phyloP scores from a whole-genome alignment of 2,797 vertebrate species.

The Leptodactylus fallax region DNA sequence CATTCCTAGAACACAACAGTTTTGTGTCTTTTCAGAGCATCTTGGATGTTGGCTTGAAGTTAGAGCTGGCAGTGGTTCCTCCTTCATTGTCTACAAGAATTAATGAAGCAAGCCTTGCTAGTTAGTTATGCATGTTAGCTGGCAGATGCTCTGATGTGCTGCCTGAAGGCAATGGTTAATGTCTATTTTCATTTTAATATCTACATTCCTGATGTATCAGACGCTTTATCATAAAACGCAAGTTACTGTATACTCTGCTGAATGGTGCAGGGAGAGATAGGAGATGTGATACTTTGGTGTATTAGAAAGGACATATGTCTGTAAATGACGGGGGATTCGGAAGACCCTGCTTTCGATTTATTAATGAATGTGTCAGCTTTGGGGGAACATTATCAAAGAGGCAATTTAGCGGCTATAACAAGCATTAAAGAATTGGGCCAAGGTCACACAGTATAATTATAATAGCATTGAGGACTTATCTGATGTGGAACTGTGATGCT shows the following conservation, averaged over 20 bases:
- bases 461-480: slow-evolving; percentile 19
- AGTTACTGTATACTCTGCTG: background rate
- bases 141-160: slow-evolving; percentile 45
- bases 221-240: background rate
- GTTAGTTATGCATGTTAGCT: slow-evolving; percentile 56
- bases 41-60: background rate
- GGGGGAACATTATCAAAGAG: slow-evolving; percentile 16
- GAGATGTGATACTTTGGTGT: background rate
- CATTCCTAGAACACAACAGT: background rate
- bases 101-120: slow-evolving; percentile 41
- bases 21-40: background rate
- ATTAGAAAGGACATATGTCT: background rate
- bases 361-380: slow-evolving; percentile 49
- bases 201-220: background rate
- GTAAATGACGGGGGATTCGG: background rate
- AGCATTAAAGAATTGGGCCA: slow-evolving; percentile 31
- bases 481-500: slow-evolving; percentile 24
- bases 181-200: slow-evolving; percentile 30
- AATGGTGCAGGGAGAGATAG: background rate
- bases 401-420: slow-evolving; percentile 38
- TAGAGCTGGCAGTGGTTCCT: background rate
- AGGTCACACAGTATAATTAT: slow-evolving; percentile 31
- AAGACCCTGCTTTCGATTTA: background rate
- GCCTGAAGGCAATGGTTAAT: slow-evolving; percentile 47
- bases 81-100: slow-evolving; percentile 27